Conservation (phyloP, 2,888 invertebrate genomes). For the Scaptodrosophila latifasciaeformis region DNA sequence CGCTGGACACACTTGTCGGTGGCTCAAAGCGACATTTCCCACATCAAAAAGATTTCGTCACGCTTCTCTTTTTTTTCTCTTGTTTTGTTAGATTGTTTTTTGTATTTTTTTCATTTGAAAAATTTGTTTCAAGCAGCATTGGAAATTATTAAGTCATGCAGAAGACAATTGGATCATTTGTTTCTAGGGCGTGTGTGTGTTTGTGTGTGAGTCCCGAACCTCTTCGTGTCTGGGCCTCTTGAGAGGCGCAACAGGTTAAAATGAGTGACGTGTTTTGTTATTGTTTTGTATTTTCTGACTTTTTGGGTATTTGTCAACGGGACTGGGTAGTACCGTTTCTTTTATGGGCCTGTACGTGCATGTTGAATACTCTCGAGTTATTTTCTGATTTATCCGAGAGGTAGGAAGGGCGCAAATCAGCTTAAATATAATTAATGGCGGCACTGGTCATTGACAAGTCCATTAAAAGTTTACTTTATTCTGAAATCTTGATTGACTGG, state of each 20-base stretch:
- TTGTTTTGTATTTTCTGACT: slow-evolving; percentile 6
- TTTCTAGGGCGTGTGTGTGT: slow-evolving; percentile 54
- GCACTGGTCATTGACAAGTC: slow-evolving; percentile 70
- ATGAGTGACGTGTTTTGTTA: slow-evolving; percentile 40
- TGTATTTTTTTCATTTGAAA: slow-evolving; percentile 37
- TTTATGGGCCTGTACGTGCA: too few relatives aligned
- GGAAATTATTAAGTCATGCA: slow-evolving; percentile 66
- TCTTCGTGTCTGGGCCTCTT: slow-evolving; percentile 18
- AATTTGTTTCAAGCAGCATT: slow-evolving; percentile 12
- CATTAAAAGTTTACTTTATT: slow-evolving; percentile 58
- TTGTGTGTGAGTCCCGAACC: too few relatives aligned
- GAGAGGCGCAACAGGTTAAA: slow-evolving; percentile 58
- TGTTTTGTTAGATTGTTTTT: slow-evolving; percentile 10
- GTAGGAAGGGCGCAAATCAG: slow-evolving; percentile 54
- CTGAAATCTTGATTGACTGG: slow-evolving; percentile 38
- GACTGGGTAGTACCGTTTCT: slow-evolving; percentile 27
- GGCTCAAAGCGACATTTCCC: slow-evolving; percentile 69
- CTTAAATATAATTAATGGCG: slow-evolving; percentile 71
- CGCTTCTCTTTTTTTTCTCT: slow-evolving; percentile 51
- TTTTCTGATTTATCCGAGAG: too few relatives aligned
- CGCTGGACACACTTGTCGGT: slow-evolving; percentile 67
- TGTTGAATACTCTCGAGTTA: too few relatives aligned
- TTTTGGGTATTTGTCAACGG: slow-evolving; percentile 49
- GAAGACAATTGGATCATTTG: slow-evolving; percentile 68
- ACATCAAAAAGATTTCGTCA: slow-evolving; percentile 71